A percentile compares a stretch with the other conserved stretches of the same genome.
Conservation (phyloP, 2,113 vertebrate species). For the Tricholaema leucomelas region DNA sequence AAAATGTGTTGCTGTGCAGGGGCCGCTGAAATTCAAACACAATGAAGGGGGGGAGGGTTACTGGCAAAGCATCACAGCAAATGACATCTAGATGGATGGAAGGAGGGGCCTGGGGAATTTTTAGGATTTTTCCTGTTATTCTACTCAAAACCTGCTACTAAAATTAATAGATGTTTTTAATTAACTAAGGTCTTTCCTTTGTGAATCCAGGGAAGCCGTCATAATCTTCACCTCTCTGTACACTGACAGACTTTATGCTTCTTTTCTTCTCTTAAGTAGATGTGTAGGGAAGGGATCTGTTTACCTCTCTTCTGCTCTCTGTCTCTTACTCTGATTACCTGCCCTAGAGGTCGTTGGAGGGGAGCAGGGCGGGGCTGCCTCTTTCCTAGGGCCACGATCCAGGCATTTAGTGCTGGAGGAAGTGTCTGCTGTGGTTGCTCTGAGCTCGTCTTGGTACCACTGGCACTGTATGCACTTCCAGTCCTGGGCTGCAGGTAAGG, state of each 20-base stretch:
- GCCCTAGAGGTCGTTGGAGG: no score
- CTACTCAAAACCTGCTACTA: background rate
- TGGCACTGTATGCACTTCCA: background rate
- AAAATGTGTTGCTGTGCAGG: background rate
- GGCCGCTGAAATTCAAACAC: background rate
- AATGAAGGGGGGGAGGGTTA: background rate
- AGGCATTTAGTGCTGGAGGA: background rate
- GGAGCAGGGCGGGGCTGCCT: no score
- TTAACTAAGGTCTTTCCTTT: background rate
- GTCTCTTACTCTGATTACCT: background rate
- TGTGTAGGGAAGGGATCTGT: background rate
- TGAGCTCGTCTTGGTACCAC: background rate
- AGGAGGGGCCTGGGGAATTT: background rate
- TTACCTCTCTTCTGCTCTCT: background rate
- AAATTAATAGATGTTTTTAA: constrained; percentile 3
- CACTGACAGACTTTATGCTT: background rate
- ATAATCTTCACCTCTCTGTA: background rate
- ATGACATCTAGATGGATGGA: background rate
- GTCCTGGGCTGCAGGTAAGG: background rate
- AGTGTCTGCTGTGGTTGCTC: background rate
- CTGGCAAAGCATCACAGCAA: background rate
- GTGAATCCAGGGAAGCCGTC: background rate
- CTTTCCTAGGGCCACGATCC: background rate
- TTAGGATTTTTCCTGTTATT: background rate
- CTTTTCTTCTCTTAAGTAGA: background rate